A percentile compares a stretch with the other conserved stretches of the same genome.
Evolutionary conservation across 23 tunicate species (phyloP).

Genomic region (Aplidium turbinatum): DNA sequence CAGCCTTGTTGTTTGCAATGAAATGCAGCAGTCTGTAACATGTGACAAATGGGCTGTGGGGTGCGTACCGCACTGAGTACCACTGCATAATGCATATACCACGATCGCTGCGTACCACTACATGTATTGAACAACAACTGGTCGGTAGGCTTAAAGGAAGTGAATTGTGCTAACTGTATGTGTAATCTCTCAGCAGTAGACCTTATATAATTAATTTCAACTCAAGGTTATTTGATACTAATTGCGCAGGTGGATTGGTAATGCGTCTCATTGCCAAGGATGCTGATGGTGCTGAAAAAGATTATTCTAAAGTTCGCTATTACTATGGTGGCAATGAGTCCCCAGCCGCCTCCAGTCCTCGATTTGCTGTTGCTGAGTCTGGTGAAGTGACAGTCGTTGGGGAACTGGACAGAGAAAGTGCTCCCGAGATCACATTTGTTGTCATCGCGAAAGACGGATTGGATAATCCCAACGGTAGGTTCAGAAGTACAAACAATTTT

Average conservation of each 20-base stretch:
- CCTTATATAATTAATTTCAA: background rate
- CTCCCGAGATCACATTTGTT: constrained; percentile 30
- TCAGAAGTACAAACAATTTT: no score
- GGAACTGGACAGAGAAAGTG: constrained; percentile 57
- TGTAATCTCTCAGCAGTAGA: no score
- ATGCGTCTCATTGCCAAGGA: constrained; percentile 37
- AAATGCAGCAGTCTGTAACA: no score
- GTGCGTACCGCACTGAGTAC: no score
- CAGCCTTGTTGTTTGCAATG: background rate
- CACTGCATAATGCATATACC: no score
- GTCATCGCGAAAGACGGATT: constrained; percentile 72
- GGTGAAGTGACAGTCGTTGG: constrained; percentile 50
- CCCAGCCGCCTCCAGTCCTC: constrained; percentile 16
- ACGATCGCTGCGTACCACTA: no score
- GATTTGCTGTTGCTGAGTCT: constrained; percentile 23
- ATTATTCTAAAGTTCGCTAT: background rate
- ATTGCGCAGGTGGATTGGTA: background rate
- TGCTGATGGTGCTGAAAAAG: constrained; percentile 13
- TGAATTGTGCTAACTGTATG: no score
- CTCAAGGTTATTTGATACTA: background rate
- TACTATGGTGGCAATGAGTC: constrained; percentile 5
- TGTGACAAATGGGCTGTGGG: no score
- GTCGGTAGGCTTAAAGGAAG: no score
- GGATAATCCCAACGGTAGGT: background rate
- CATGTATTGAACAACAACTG: no score